Evolutionary conservation across 2,888 invertebrate species (phyloP), one percentile per base, ranked within the genome.

Genomic region (Chrysodeixis includens): DNA sequence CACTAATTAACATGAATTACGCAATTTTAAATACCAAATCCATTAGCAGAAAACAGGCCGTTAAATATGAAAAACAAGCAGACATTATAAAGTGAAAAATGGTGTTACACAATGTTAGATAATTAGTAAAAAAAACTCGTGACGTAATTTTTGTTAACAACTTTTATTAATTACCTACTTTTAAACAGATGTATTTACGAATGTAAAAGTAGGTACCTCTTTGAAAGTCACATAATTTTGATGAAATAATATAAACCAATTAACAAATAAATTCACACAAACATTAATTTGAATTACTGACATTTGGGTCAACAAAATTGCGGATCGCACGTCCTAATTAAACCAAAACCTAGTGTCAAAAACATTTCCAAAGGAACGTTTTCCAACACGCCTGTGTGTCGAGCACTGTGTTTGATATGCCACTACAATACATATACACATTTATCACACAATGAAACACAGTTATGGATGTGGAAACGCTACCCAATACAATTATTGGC

Each of bases 401-500:
- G n/a, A 51, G 26, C 18, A 46, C 55, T 57, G 55, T 68, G 46
- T 76, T 83, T 82, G 83, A 84, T 82, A 76, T 74, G 78, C 69
- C 71, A 73, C 75, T 71, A 82, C 81, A 81, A 81, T 68, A 75
- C 74, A 70, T 74, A 67, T 57, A 77, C 74, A 71, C 79, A 83
- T 85, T 78, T 83, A 82, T 88, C 81, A 84, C 71, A 58, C 71
- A 74, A 75, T 83, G 83, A 84, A 85, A 84, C 82, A 86, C 78
- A 83, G 86, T 83, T 83, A 87, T 84, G 81, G 79, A 72, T 66
- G 74, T 64, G 79, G 71, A 66, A 78, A 81, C 74, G 65, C 74
- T 49, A 75, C 62, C 82, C 85, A 85, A 86, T 84, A 84, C 83
- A 85, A 88, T 84, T 86, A 89, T 86, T 84, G 79, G 81, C 65